phyloP scores from a whole-genome alignment of 2,113 vertebrate species.

The Halichoerus grypus region DNA sequence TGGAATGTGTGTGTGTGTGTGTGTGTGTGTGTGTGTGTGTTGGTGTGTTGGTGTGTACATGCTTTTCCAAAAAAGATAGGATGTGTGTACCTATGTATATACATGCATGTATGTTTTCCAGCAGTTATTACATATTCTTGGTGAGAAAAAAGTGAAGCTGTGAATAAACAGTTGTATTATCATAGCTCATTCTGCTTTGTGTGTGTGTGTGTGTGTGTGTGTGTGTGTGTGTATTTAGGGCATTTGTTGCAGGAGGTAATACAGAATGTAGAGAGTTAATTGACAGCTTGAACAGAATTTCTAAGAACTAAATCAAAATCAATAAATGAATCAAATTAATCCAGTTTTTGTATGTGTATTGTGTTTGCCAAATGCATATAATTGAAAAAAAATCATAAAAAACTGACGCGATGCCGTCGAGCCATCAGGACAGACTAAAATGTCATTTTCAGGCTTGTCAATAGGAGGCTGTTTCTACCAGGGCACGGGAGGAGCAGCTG shows the following conservation, averaged over 20 bases:
- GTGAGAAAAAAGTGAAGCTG: not conserved
- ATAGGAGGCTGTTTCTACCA: not conserved
- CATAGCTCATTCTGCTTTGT: not conserved
- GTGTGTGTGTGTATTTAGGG: not conserved
- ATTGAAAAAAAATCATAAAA: not conserved
- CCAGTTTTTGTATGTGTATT: not conserved
- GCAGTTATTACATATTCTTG: not conserved
- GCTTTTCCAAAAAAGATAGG: not conserved
- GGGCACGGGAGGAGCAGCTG: not conserved
- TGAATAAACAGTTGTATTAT: not conserved
- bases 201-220: not conserved
- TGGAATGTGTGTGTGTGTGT: not conserved
- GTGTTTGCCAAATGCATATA: conserved; percentile 26
- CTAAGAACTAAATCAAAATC: conserved; percentile 42
- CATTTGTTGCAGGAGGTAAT: not conserved
- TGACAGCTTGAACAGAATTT: not conserved
- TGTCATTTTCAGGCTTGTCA: conserved; percentile 31
- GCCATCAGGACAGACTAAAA: not conserved
- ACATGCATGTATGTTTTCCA: not conserved
- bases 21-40: not conserved
- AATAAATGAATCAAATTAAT: conserved; percentile 14
- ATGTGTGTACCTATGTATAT: not conserved
- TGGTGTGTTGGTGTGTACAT: not conserved
- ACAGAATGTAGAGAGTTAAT: not conserved
- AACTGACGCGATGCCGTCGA: not conserved